Percentiles rank a stretch among this genome's conserved stretches.
Evolutionary conservation across 2,113 vertebrate genomes (phyloP).

Genomic region (Muntiacus muntjak): DNA sequence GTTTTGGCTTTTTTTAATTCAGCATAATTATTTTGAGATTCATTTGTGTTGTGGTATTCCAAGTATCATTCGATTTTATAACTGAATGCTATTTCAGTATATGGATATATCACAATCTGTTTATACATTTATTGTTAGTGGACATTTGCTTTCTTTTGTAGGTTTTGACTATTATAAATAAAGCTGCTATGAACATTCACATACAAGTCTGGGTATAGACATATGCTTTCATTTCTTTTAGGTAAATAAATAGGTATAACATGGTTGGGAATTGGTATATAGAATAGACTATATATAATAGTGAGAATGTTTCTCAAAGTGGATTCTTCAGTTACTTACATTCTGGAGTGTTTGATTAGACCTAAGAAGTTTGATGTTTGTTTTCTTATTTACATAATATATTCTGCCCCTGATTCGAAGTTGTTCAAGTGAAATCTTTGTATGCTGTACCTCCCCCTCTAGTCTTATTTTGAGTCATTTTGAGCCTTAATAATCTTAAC

Average conservation of each 20-base stretch:
- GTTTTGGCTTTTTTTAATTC: neutral
- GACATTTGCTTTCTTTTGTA: neutral
- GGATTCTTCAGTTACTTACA: neutral
- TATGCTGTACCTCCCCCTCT: neutral
- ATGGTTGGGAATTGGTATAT: neutral
- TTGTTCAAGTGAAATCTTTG: neutral
- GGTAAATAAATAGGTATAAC: neutral
- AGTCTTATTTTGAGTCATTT: neutral
- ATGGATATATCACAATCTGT: neutral
- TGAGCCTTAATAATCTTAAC: neutral
- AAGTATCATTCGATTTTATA: neutral
- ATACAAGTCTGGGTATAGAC: neutral
- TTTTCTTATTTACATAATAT: neutral
- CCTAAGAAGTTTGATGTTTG: neutral
- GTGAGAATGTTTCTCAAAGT: neutral
- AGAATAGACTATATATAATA: neutral
- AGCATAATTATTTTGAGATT: slow-evolving; percentile 3
- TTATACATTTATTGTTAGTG: neutral
- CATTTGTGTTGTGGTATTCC: neutral
- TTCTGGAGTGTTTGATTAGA: neutral
- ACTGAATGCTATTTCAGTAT: neutral
- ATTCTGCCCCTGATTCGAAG: neutral
- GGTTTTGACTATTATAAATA: neutral
- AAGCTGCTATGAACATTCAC: neutral
- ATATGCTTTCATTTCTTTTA: neutral